A percentile compares a stretch with the other conserved stretches of the same genome.
phyloP scores from a whole-genome alignment of 2,797 vertebrate species.

The Hipposideros larvatus region DNA sequence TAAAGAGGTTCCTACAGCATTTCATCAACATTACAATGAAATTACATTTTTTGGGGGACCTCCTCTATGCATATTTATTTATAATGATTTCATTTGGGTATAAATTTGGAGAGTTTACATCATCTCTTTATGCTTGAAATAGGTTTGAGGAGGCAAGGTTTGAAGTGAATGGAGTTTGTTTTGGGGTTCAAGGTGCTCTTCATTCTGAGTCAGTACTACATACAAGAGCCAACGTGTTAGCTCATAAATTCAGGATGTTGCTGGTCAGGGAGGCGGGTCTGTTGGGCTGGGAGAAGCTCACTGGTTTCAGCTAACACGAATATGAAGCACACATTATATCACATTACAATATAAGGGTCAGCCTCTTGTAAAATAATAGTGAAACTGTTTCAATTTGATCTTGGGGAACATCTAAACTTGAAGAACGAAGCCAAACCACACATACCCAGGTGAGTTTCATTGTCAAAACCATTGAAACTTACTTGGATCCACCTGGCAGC shows the following conservation, averaged over 20 bases:
- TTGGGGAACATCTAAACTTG: constrained; percentile 35
- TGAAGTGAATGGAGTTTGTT: background rate
- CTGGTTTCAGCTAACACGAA: constrained; percentile 62
- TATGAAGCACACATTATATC: background rate
- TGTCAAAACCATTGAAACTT: constrained; percentile 77
- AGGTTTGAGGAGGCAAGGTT: background rate
- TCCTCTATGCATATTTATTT: background rate
- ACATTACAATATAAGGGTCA: background rate
- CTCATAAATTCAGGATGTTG: background rate
- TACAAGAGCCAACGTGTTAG: background rate
- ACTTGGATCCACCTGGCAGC: background rate
- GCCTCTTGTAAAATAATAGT: background rate
- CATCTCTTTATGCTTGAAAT: background rate
- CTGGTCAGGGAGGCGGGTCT: background rate
- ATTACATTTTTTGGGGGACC: background rate
- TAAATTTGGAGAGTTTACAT: background rate
- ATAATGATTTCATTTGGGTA: background rate
- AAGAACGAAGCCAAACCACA: constrained; percentile 60
- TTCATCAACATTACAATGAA: background rate
- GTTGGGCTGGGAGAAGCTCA: constrained; percentile 7
- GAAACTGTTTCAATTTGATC: constrained; percentile 72
- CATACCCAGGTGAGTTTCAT: constrained; percentile 76
- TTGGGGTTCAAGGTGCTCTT: background rate
- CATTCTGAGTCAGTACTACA: background rate
- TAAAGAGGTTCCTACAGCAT: background rate